phyloP scores from a whole-genome alignment of 2,888 invertebrate species.

The Eledona agricola region DNA sequence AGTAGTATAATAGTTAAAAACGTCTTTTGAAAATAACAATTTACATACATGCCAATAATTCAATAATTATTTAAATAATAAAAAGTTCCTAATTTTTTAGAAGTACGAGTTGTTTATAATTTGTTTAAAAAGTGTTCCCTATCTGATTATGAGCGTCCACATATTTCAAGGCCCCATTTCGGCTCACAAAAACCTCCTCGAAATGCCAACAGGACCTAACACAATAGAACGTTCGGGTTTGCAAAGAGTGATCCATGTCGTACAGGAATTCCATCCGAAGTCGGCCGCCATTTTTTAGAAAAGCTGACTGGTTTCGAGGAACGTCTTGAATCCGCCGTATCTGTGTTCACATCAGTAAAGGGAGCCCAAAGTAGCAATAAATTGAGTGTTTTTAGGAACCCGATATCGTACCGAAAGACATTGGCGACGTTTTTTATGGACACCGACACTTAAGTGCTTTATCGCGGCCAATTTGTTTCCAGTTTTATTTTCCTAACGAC shows the following conservation, averaged over 20 bases:
- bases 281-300: conserved; percentile 53
- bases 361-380: conserved; percentile 55
- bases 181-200: conserved; percentile 23
- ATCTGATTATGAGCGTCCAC: conserved; percentile 18
- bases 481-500: conserved; percentile 39
- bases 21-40: too few relatives aligned
- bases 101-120: too few relatives aligned
- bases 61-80: too few relatives aligned
- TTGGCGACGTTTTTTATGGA: conserved; percentile 41
- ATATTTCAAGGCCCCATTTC: conserved; percentile 26
- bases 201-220: conserved; percentile 32
- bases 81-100: too few relatives aligned
- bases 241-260: conserved; percentile 38
- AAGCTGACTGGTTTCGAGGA: conserved; percentile 50
- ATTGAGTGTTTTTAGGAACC: conserved; percentile 53
- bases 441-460: conserved; percentile 47
- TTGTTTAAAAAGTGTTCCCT: too few relatives aligned
- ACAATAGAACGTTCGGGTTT: conserved; percentile 31
- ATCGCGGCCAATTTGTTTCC: conserved; percentile 51
- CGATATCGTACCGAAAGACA: conserved; percentile 43
- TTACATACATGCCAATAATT: too few relatives aligned
- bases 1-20: too few relatives aligned
- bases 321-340: conserved; percentile 42
- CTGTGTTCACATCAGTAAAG: conserved; percentile 42
- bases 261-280: conserved; percentile 47